Evolutionary conservation across 53 echinoderm and acorn worm species (phyloP), one percentile per base, ranked within the genome.

Genomic region (Echinarachnius parma): DNA sequence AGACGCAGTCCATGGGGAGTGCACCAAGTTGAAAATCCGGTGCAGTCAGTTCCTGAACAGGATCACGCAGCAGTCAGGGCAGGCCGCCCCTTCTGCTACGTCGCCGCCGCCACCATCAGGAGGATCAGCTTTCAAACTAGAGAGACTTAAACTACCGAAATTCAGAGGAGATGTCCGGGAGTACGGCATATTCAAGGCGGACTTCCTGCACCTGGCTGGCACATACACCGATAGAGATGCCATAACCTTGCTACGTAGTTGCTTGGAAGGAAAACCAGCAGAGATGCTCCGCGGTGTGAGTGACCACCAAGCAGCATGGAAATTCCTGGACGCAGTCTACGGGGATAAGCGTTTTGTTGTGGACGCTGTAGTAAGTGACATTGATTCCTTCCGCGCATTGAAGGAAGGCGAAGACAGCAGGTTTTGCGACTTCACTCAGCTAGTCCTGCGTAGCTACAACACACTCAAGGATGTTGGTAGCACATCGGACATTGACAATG

Each of bases 381-480:
- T 79, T 16, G 32, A 2, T 11, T 61, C 53, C 9, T 79, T 84
- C 31, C 65, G 72, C 13, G 61, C 62, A 8, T 46, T 84, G 16
- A 60, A 49, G 26, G 70, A 78, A 11, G 78, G 62, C 26, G 84
- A 84, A 61, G 78, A 84, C 30, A 42, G 28, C 25, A 21, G 84
- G 18, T 84, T 84, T 28, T 70, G 78, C 32, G 74, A 78, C 2
- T 50, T 84, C 13, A 47, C 59, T 9, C 75, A 83, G 5, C 59
- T 84, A 31, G 63, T 78, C 4, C 48, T 27, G 21, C 25, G 74
- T n/a, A 84, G 84, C 19, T 69, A 62, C 45, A 72, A 84, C 56
- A 71, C 53, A 0, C 46, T 84, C 42, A 84, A 62, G 42, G 78
- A 84, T 59, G 76, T 54, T 31, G 72, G 66, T 1, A 31, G 62